Conservation (phyloP, 1,140 invertebrate genomes). For the Sinella curviseta region DNA sequence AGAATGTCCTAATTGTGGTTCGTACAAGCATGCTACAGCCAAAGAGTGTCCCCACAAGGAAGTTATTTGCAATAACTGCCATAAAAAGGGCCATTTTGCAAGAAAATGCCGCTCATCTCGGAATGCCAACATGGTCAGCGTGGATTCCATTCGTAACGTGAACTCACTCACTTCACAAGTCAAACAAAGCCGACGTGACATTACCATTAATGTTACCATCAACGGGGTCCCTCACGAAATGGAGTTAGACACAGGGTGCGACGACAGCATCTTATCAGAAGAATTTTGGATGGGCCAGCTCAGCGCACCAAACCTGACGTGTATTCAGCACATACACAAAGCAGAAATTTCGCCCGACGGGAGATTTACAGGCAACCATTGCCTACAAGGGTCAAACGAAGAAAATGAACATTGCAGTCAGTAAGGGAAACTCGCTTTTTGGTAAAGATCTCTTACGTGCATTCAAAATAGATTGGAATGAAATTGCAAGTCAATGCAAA, state of each 20-base stretch:
- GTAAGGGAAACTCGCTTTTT: background rate
- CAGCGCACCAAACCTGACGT: background rate
- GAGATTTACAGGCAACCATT: background rate
- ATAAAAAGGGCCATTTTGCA: background rate
- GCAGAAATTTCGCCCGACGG: background rate
- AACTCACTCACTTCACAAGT: background rate
- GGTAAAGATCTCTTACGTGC: background rate
- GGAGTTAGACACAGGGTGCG: conserved; percentile 3
- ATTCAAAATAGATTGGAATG: conserved; percentile 2
- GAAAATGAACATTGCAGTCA: background rate
- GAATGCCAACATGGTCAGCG: background rate
- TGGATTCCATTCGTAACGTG: background rate
- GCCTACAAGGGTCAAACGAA: background rate
- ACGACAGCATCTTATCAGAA: background rate
- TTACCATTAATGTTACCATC: background rate
- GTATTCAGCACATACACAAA: background rate
- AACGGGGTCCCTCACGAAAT: background rate
- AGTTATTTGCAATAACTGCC: background rate
- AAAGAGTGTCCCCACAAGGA: conserved; percentile 21
- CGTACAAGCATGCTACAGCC: background rate
- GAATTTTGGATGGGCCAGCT: background rate
- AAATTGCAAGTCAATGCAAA: conserved; percentile 1
- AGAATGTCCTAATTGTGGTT: conserved; percentile 12
- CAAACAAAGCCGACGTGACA: background rate
- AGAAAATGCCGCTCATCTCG: background rate